phyloP scores from a whole-genome alignment of 2,888 invertebrate genomes.

The Amphipoea lucens region DNA sequence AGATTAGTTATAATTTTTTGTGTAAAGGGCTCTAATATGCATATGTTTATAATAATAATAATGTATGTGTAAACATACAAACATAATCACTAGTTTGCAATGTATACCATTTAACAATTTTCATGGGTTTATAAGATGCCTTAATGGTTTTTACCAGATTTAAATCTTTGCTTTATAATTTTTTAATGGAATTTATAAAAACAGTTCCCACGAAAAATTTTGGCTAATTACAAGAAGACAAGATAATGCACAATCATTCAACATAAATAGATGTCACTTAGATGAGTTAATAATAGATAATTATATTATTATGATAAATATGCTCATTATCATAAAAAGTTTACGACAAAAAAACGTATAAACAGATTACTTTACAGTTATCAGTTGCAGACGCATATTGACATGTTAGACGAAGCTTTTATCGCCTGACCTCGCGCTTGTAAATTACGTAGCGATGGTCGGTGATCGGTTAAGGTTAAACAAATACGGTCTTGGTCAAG shows the following conservation, averaged over 20 bases:
- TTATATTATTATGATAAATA: not conserved
- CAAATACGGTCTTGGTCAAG: slow-evolving; percentile 32
- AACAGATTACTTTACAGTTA: not conserved
- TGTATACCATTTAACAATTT: not conserved
- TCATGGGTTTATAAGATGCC: not conserved
- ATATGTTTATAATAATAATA: not conserved
- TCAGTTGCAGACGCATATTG: slow-evolving; percentile 1
- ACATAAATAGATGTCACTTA: slow-evolving; percentile 3
- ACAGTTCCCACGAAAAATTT: not conserved
- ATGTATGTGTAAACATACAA: not conserved
- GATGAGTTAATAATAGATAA: not conserved
- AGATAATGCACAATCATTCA: slow-evolving; percentile 5
- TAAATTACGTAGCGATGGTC: slow-evolving; percentile 14
- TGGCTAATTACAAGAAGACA: not conserved
- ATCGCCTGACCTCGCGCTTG: slow-evolving; percentile 30
- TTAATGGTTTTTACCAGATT: not conserved
- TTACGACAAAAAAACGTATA: not conserved
- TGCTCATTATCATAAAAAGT: slow-evolving; percentile 1
- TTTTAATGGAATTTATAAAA: not conserved
- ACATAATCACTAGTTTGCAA: not conserved
- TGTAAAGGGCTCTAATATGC: not conserved
- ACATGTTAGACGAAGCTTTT: slow-evolving; percentile 3
- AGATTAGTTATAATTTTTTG: not conserved
- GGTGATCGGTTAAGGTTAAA: slow-evolving; percentile 4
- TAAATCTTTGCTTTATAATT: no score